Evolutionary conservation across 2,888 invertebrate genomes (phyloP), one percentile per base, ranked within the genome.

Genomic region (Platycheirus albimanus): DNA sequence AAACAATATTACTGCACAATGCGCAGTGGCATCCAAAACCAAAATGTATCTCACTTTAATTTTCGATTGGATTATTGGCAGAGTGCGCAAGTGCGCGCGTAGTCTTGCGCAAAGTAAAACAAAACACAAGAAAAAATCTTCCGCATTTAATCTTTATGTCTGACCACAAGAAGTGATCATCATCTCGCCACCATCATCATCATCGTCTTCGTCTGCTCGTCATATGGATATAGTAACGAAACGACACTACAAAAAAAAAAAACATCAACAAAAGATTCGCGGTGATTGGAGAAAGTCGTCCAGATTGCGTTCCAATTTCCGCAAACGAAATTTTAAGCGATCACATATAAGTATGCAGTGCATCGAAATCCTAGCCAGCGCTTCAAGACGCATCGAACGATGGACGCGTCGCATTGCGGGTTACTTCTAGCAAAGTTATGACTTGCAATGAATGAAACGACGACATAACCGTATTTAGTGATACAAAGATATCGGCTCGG

Each of bases 201-300:
- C 43, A 33, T 33, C 38, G 47, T 69, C 63, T 17, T 19, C 13
- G 20, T 19, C n/a, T n/a, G n/a, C n/a, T n/a, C n/a, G n/a, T n/a
- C n/a, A n/a, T 11, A 49, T 30, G 36, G 5, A 15, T 3, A 56
- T 19, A 54, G 13, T 11, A 56, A 28, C 24, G 33, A 36, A n/a
- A n/a, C n/a, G n/a, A n/a, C n/a, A n/a, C n/a, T n/a, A n/a, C n/a
- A n/a, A n/a, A n/a, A n/a, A 33, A 28, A 52, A 74, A 66, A 67
- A 58, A 20, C 70, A 69, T 49, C 47, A 63, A 71, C 77, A 78
- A 77, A 78, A 83, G 78, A 83, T 83, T 72, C 72, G 61, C 77
- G 28, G 49, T 77, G 78, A 83, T 78, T 78, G 83, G 83, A 83
- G 83, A 78, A 83, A 83, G 83, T 83, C 83, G 83, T 78, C 72